A percentile compares a stretch with the other conserved stretches of the same genome.
Evolutionary conservation across 2,888 invertebrate genomes (phyloP).

Genomic region (Heliconius hortense): DNA sequence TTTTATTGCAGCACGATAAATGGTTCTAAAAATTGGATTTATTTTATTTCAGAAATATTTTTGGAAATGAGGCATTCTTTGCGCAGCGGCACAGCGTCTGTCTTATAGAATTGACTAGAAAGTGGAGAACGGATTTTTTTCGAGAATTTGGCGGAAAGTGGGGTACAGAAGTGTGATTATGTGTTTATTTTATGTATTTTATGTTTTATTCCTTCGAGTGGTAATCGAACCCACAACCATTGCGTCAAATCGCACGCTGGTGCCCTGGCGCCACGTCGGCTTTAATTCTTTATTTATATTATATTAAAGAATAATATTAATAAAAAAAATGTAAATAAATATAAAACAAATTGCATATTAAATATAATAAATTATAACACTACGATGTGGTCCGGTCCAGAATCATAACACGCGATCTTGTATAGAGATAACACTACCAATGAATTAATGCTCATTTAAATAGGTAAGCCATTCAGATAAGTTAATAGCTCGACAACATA

Average conservation of each 20-base stretch:
- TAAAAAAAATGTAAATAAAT: too few relatives aligned
- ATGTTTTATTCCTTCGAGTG: too few relatives aligned
- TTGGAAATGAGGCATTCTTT: not conserved
- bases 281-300: too few relatives aligned
- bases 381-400: constrained; percentile 1
- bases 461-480: constrained; percentile 17
- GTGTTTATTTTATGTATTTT: too few relatives aligned
- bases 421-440: constrained; percentile 16
- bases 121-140: too few relatives aligned
- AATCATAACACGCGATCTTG: constrained; percentile 15
- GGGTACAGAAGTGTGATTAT: too few relatives aligned
- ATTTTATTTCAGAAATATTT: not conserved
- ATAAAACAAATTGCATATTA: not conserved
- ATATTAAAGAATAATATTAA: too few relatives aligned
- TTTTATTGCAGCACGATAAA: not conserved
- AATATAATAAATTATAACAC: constrained; percentile 2
- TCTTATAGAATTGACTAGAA: too few relatives aligned
- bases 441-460: constrained; percentile 25
- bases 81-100: not conserved
- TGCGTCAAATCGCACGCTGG: too few relatives aligned
- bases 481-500: constrained; percentile 12
- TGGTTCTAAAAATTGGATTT: not conserved
- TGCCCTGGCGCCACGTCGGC: too few relatives aligned
- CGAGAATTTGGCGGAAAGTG: too few relatives aligned
- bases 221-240: too few relatives aligned